Conservation (phyloP, 1,140 invertebrate genomes). For the Drosophila sp. region DNA sequence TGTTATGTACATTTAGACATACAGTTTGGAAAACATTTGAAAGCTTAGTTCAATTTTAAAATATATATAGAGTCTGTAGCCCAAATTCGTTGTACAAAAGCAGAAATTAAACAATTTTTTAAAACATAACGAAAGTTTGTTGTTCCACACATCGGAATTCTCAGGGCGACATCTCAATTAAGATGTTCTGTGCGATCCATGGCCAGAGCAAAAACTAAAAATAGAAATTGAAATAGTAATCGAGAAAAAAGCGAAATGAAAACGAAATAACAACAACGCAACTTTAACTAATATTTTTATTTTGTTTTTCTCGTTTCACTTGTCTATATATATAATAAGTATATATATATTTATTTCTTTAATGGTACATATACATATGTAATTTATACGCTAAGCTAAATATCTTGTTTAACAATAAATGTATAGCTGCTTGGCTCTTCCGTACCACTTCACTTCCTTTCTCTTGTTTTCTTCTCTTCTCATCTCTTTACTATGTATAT, state of each 20-base stretch:
- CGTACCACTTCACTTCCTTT: slow-evolving; percentile 21
- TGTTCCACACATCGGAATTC: slow-evolving; percentile 5
- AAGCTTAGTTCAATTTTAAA: slow-evolving; percentile 20
- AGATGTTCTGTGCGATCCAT: slow-evolving; percentile 5
- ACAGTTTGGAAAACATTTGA: slow-evolving; percentile 43
- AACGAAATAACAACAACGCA: slow-evolving; percentile 56
- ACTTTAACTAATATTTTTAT: slow-evolving; percentile 77
- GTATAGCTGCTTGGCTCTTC: slow-evolving; percentile 72
- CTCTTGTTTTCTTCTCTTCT: slow-evolving; percentile 19
- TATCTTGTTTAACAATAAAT: slow-evolving; percentile 82
- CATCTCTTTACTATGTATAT: slow-evolving; percentile 35
- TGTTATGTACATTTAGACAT: slow-evolving; percentile 82
- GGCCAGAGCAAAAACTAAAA: slow-evolving; percentile 24
- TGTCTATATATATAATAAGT: slow-evolving; percentile 76
- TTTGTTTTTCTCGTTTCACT: slow-evolving; percentile 68
- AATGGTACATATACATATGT: slow-evolving; percentile 78
- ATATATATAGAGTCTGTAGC: background rate
- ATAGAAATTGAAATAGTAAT: slow-evolving; percentile 18
- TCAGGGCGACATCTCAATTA: slow-evolving; percentile 12
- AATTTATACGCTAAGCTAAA: slow-evolving; percentile 79
- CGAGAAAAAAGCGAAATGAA: slow-evolving; percentile 6
- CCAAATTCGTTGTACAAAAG: slow-evolving; percentile 19
- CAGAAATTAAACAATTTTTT: slow-evolving; percentile 1
- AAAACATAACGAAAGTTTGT: slow-evolving; percentile 10
- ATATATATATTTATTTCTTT: slow-evolving; percentile 70